Evolutionary conservation across 2,888 invertebrate species (phyloP).

Genomic region (Ormia ochracea): DNA sequence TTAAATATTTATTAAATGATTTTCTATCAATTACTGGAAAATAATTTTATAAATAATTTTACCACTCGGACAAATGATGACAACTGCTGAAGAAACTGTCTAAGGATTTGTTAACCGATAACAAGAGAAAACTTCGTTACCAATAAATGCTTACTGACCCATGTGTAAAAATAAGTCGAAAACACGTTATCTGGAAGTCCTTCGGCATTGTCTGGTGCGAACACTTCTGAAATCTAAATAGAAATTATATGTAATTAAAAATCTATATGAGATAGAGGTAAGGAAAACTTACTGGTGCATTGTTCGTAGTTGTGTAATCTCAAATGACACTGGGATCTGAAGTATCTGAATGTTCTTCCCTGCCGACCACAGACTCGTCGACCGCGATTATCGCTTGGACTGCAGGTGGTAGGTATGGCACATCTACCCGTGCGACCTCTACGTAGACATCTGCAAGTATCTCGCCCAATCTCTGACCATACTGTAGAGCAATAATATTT

Average conservation of each 20-base stretch:
- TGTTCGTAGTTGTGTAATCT: background rate
- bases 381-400: background rate
- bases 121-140: too few relatives aligned
- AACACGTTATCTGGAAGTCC: background rate
- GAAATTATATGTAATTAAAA: background rate
- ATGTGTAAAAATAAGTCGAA: slow-evolving; percentile 1
- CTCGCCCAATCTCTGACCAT: background rate
- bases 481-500: background rate
- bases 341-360: background rate
- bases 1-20: too few relatives aligned
- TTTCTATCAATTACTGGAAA: too few relatives aligned
- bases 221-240: slow-evolving; percentile 12
- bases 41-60: too few relatives aligned
- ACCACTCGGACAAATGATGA: too few relatives aligned
- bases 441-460: slow-evolving; percentile 14
- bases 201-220: background rate
- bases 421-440: background rate
- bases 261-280: background rate
- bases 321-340: slow-evolving; percentile 29
- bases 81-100: too few relatives aligned
- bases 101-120: too few relatives aligned
- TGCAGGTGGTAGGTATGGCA: background rate
- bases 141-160: too few relatives aligned
- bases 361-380: slow-evolving; percentile 16
- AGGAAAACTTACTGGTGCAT: slow-evolving; percentile 38